Evolutionary conservation across 1,140 invertebrate genomes (phyloP).

Genomic region (Mactra quadrangularis): DNA sequence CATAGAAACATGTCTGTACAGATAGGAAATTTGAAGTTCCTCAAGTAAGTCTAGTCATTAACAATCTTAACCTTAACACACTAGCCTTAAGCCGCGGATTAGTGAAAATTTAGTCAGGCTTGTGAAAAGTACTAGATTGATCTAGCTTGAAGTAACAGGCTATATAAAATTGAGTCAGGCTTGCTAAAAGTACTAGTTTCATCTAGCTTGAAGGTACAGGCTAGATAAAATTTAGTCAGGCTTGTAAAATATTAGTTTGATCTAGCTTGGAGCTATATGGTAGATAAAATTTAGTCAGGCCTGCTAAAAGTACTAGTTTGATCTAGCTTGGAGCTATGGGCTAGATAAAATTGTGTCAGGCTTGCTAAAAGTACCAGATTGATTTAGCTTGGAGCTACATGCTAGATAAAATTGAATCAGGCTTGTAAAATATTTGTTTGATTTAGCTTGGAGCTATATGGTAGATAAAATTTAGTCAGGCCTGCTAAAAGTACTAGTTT

Average conservation of each 20-base stretch:
- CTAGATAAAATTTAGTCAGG: background rate
- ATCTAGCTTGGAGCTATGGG: background rate
- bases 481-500: background rate
- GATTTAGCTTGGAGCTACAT: background rate
- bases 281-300: background rate
- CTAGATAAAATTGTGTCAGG: background rate
- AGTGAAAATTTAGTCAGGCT: background rate
- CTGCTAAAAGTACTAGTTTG: background rate
- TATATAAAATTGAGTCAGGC: background rate
- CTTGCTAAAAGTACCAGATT: background rate
- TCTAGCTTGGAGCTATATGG: background rate
- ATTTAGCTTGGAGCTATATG: background rate
- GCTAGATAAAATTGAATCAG: background rate
- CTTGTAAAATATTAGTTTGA: too few species aligned
- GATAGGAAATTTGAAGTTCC: conserved; percentile 16
- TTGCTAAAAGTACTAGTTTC: background rate
- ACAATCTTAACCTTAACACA: background rate
- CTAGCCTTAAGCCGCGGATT: background rate
- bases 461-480: background rate
- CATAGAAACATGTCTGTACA: conserved; percentile 11
- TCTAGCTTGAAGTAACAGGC: background rate
- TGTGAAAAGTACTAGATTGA: background rate
- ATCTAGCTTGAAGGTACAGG: background rate
- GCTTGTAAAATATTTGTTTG: too few species aligned
- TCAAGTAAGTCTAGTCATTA: conserved; percentile 5